Percentiles rank a stretch among this genome's conserved stretches.
These are phyloP conservation scores for Gymnoscopelus braueri DNA, from an alignment of 2,797 vertebrate genomes.

Conservation along the genomic window DNA sequence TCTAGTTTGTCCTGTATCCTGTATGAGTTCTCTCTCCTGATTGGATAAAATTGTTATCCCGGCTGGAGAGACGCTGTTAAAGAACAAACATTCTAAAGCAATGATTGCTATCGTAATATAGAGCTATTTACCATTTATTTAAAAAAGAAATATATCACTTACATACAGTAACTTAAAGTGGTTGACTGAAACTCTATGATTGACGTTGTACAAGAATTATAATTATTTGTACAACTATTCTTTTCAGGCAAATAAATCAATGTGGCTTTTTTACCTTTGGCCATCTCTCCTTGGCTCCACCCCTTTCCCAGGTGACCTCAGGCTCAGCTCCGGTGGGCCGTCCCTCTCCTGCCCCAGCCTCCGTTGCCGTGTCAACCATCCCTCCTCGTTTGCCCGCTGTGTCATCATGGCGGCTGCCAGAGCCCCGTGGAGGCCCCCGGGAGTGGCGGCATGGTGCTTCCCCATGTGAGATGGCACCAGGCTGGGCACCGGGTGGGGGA, in stretches of 20 bases:
- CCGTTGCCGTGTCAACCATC: slow-evolving; percentile 88
- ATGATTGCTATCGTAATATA: no score
- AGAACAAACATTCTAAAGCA: no score
- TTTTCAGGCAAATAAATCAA: background rate
- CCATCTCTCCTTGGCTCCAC: slow-evolving; percentile 83
- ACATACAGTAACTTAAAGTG: no score
- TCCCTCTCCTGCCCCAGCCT: slow-evolving; percentile 89
- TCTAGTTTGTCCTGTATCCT: no score
- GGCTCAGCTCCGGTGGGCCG: slow-evolving; percentile 82
- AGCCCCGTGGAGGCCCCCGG: slow-evolving; percentile 61
- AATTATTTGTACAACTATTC: no score
- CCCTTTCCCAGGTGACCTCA: slow-evolving; percentile 81
- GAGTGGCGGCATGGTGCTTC: slow-evolving; percentile 63
- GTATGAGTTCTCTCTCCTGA: no score
- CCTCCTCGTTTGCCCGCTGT: slow-evolving; percentile 88
- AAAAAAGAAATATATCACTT: no score
- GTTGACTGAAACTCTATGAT: no score
- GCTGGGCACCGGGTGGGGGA: slow-evolving; percentile 85
- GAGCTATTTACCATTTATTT: no score
- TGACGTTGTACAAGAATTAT: no score
- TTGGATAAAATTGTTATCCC: no score
- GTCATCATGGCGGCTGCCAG: slow-evolving; percentile 84
- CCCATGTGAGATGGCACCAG: slow-evolving; percentile 82
- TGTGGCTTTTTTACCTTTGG: slow-evolving; percentile 78
- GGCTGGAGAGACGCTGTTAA: no score